Percentiles rank a stretch among this genome's conserved stretches.
phyloP scores from a whole-genome alignment of 2,888 invertebrate species.

The Apoderus coryli region DNA sequence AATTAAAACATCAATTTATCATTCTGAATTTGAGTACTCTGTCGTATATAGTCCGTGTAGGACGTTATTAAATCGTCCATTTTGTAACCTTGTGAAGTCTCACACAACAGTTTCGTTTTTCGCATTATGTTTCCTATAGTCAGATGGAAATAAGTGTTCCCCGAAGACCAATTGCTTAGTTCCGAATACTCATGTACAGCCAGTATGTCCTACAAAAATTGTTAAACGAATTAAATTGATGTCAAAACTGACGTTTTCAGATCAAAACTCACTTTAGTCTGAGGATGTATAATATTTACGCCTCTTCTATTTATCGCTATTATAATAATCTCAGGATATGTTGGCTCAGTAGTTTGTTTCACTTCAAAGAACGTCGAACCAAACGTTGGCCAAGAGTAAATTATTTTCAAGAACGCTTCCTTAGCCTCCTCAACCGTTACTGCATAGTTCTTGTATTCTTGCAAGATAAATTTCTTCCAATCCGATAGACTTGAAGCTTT shows the following conservation, averaged over 20 bases:
- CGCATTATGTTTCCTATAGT: slow-evolving; percentile 89
- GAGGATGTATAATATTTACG: slow-evolving; percentile 77
- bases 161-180: slow-evolving; percentile 89
- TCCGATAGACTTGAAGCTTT: slow-evolving; percentile 56
- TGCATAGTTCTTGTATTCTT: slow-evolving; percentile 46
- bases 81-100: slow-evolving; percentile 88
- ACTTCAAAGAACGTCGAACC: slow-evolving; percentile 94
- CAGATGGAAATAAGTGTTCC: slow-evolving; percentile 89
- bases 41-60: slow-evolving; percentile 49
- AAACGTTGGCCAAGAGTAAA: slow-evolving; percentile 74
- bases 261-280: slow-evolving; percentile 56
- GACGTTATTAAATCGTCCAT: slow-evolving; percentile 93
- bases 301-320: slow-evolving; percentile 87
- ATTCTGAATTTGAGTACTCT: slow-evolving; percentile 16
- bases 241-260: background rate
- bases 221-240: background rate
- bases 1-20: slow-evolving; percentile 11
- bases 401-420: slow-evolving; percentile 58
- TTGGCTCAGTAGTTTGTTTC: slow-evolving; percentile 78
- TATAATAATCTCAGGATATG: slow-evolving; percentile 71
- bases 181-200: slow-evolving; percentile 76
- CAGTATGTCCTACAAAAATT: slow-evolving; percentile 52
- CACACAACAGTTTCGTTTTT: slow-evolving; percentile 77
- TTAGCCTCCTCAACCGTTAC: slow-evolving; percentile 62
- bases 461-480: slow-evolving; percentile 65